Percentiles rank a stretch among this genome's conserved stretches.
Evolutionary conservation across 2,888 invertebrate species (phyloP).

Genomic region (Sphecodes monilicornis): DNA sequence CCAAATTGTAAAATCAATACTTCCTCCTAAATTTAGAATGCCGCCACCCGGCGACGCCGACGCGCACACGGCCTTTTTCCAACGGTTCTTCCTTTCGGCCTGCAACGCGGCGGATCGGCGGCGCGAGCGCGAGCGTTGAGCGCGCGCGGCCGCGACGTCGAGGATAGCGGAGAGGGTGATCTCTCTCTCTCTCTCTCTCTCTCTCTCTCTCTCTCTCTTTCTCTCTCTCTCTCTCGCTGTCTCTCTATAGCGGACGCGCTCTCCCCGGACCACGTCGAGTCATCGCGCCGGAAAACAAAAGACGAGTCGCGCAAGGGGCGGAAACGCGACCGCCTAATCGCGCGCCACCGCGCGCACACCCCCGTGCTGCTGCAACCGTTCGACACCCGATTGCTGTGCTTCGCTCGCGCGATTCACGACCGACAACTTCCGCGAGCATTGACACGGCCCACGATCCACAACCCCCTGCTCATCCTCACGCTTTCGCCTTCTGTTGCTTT

Average conservation of each 20-base stretch:
- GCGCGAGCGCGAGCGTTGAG: neutral
- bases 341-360: neutral
- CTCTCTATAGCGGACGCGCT: neutral
- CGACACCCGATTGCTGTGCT: neutral
- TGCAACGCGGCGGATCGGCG: neutral
- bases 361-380: neutral
- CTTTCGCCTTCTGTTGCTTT: neutral
- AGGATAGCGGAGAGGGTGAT: neutral
- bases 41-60: conserved; percentile 68
- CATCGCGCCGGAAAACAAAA: conserved; percentile 59
- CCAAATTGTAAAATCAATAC: conserved; percentile 84
- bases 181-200: neutral
- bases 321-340: conserved; percentile 26
- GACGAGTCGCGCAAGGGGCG: conserved; percentile 40
- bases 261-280: conserved; percentile 38
- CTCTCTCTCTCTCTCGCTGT: too few species aligned
- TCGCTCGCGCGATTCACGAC: neutral
- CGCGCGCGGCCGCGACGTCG: neutral
- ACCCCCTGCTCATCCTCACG: neutral
- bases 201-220: too few species aligned
- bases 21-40: conserved; percentile 83
- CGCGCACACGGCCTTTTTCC: conserved; percentile 60
- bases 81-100: conserved; percentile 47
- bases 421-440: neutral
- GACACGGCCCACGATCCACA: neutral